phyloP scores from a whole-genome alignment of 2,797 vertebrate species.

The Siniperca obscura region DNA sequence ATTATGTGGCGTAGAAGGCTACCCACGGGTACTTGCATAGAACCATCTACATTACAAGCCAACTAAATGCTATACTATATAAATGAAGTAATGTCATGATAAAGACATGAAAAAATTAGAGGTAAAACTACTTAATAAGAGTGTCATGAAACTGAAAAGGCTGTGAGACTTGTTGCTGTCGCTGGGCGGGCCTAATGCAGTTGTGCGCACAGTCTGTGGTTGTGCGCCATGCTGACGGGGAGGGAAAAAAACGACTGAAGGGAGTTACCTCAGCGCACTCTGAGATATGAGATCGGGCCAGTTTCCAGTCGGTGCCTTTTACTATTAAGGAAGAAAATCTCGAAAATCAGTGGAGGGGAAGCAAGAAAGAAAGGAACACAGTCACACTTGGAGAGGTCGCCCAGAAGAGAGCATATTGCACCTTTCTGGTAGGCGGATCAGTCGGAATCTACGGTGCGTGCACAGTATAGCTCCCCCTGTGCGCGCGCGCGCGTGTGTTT shows the following conservation, averaged over 20 bases:
- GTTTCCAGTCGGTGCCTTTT: slow-evolving; percentile 64
- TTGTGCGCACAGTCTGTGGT: slow-evolving; percentile 46
- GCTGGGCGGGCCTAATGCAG: slow-evolving; percentile 78
- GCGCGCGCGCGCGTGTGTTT: slow-evolving; percentile 70
- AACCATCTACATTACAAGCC: not conserved
- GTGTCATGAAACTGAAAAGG: slow-evolving; percentile 32
- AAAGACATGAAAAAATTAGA: not conserved
- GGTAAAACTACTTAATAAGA: not conserved
- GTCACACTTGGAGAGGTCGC: slow-evolving; percentile 32
- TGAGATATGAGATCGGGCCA: slow-evolving; percentile 74
- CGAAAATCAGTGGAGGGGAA: not conserved
- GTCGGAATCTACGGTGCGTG: slow-evolving; percentile 50
- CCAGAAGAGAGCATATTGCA: slow-evolving; percentile 13
- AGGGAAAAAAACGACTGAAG: slow-evolving; percentile 61
- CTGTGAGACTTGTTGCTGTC: slow-evolving; percentile 75
- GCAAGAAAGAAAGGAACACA: not conserved
- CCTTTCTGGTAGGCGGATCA: slow-evolving; percentile 38
- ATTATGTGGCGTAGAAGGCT: too few relatives aligned
- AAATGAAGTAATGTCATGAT: not conserved
- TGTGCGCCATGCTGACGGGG: slow-evolving; percentile 70
- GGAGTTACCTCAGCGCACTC: slow-evolving; percentile 77
- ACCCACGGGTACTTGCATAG: not conserved
- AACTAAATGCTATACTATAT: not conserved
- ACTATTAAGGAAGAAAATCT: slow-evolving; percentile 61
- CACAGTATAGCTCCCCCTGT: slow-evolving; percentile 43